Evolutionary conservation across 1,140 invertebrate species (phyloP).

Genomic region (Heliconius nattereri): DNA sequence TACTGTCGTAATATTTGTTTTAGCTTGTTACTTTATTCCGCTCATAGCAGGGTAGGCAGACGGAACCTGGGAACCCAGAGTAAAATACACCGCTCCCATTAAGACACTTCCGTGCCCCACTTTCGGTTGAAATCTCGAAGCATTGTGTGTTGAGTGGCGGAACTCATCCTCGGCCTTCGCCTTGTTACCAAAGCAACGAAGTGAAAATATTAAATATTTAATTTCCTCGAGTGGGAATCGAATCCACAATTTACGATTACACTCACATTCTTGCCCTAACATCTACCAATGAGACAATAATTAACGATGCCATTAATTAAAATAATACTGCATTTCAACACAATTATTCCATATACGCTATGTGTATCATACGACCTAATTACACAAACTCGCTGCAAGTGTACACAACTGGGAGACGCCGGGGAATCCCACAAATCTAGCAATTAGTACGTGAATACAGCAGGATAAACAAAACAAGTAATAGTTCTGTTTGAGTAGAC

Average conservation of each 20-base stretch:
- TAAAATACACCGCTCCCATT: neutral
- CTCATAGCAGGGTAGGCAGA: too few relatives aligned
- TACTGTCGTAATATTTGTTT: neutral
- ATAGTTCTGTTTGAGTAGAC: neutral
- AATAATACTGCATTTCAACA: neutral
- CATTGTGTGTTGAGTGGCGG: neutral
- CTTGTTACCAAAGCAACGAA: neutral
- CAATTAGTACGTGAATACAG: conserved; percentile 26
- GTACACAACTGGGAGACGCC: conserved; percentile 14
- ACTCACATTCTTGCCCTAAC: neutral
- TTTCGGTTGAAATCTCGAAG: accelerated
- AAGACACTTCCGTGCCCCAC: neutral
- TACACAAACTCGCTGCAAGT: conserved; percentile 5
- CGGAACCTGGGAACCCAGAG: too few relatives aligned
- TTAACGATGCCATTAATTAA: neutral
- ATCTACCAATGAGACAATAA: too few relatives aligned
- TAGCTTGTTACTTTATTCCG: too few relatives aligned
- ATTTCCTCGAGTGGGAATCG: neutral
- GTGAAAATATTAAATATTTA: neutral
- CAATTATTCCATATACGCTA: neutral
- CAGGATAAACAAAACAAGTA: conserved; percentile 15
- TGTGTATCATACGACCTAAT: conserved; percentile 21
- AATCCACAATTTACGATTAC: neutral
- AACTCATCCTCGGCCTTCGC: neutral
- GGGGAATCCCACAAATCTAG: conserved; percentile 26